Percentiles rank a stretch among this genome's conserved stretches.
Evolutionary conservation across 2,113 vertebrate genomes (phyloP).

Genomic region (Progne subis): DNA sequence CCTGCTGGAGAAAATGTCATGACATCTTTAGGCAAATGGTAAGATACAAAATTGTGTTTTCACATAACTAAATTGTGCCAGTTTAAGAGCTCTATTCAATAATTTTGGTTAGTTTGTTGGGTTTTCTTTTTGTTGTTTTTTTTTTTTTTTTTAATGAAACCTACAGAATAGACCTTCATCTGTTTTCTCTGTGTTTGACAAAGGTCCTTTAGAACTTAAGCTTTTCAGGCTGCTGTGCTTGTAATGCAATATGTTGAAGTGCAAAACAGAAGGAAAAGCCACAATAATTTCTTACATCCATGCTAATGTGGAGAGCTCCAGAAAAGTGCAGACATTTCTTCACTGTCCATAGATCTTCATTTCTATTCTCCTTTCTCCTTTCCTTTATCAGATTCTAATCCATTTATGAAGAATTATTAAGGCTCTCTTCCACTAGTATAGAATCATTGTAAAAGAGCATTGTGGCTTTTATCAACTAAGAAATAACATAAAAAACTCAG

Average conservation of each 20-base stretch:
- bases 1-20: conserved; percentile 88
- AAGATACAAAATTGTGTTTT: conserved; percentile 55
- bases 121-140: background rate
- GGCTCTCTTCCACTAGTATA: background rate
- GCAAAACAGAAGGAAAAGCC: background rate
- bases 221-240: background rate
- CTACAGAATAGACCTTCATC: background rate
- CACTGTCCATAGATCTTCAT: background rate
- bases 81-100: background rate
- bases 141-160: background rate
- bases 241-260: background rate
- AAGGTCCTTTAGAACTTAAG: background rate
- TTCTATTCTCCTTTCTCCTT: background rate
- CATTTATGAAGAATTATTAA: background rate
- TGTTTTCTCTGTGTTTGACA: background rate
- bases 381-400: background rate
- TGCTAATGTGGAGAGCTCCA: background rate
- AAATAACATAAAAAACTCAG: background rate
- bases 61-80: background rate
- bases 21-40: conserved; percentile 93
- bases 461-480: background rate
- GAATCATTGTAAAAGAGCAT: background rate
- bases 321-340: background rate
- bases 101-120: background rate
- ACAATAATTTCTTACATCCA: background rate